Evolutionary conservation across 1,140 invertebrate genomes (phyloP).

Genomic region (Eurosta solidaginis): DNA sequence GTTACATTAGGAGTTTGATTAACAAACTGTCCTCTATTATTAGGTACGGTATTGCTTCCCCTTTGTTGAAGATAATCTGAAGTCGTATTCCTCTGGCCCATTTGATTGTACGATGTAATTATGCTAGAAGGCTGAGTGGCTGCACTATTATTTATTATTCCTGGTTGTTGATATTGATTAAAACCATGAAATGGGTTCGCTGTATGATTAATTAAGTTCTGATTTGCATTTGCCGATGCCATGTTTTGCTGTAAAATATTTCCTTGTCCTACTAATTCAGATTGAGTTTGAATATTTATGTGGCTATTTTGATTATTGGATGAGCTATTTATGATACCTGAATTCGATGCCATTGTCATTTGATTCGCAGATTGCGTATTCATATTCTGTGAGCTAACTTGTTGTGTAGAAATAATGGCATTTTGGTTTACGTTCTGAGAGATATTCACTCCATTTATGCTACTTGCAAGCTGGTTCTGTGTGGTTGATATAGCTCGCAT

Average conservation of each 20-base stretch:
- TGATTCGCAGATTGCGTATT: constrained; percentile 59
- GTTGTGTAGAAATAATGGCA: constrained; percentile 61
- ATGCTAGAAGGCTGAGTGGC: constrained; percentile 59
- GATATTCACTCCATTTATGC: constrained; percentile 62
- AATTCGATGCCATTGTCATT: constrained; percentile 62
- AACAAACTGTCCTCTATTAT: constrained; percentile 55
- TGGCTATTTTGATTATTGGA: constrained; percentile 32
- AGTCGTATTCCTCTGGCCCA: constrained; percentile 59
- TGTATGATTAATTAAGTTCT: constrained; percentile 50
- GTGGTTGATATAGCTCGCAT: constrained; percentile 61
- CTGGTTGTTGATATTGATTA: constrained; percentile 49
- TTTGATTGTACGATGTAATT: constrained; percentile 58
- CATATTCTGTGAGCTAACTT: constrained; percentile 62
- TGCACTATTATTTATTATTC: constrained; percentile 37
- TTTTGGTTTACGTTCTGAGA: constrained; percentile 62
- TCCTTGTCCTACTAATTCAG: constrained; percentile 44
- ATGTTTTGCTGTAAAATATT: constrained; percentile 47
- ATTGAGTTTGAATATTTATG: constrained; percentile 40
- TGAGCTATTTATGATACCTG: constrained; percentile 44
- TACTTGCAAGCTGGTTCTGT: constrained; percentile 60
- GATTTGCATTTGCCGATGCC: constrained; percentile 33
- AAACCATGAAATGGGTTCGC: constrained; percentile 58
- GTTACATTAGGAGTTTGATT: constrained; percentile 60
- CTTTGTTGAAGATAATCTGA: constrained; percentile 63
- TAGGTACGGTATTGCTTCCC: constrained; percentile 56